A percentile compares a stretch with the other conserved stretches of the same genome.
phyloP scores from a whole-genome alignment of 1,140 invertebrate species.

The Colletes latitarsis region DNA sequence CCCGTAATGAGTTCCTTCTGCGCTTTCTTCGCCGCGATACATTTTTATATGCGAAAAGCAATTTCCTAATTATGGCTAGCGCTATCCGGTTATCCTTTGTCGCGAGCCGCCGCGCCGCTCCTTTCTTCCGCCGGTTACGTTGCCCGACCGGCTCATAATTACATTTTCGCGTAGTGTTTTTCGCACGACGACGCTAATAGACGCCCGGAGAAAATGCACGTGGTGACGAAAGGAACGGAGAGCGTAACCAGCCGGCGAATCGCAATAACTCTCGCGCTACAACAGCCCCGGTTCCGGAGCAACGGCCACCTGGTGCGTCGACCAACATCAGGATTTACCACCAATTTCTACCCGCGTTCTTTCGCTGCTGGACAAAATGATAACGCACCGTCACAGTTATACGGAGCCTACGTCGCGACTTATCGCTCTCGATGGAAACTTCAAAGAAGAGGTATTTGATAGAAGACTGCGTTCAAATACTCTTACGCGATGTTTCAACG shows the following conservation, averaged over 20 bases:
- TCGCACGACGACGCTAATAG: slow-evolving; percentile 37
- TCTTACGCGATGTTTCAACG: too few species aligned
- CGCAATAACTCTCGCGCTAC: slow-evolving; percentile 1
- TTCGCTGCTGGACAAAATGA: too few species aligned
- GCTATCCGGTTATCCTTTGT: slow-evolving; percentile 57
- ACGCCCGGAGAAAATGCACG: slow-evolving; percentile 22
- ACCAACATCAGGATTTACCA: background rate
- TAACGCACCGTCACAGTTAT: too few species aligned
- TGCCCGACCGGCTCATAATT: slow-evolving; percentile 40
- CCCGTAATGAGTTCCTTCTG: slow-evolving; percentile 61
- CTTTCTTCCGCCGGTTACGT: slow-evolving; percentile 15
- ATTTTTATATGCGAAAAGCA: slow-evolving; percentile 63
- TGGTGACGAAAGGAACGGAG: background rate
- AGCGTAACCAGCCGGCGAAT: background rate
- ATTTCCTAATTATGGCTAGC: slow-evolving; percentile 68
- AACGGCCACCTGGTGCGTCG: background rate
- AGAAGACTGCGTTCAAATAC: too few species aligned
- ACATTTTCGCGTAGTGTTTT: slow-evolving; percentile 43
- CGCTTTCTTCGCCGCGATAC: slow-evolving; percentile 61
- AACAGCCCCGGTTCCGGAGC: background rate
- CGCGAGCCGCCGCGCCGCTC: background rate
- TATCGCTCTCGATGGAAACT: too few species aligned
- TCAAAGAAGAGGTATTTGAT: too few species aligned
- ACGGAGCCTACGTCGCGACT: too few species aligned
- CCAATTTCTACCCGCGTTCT: too few species aligned